These are phyloP conservation scores for Dicyrtomina minuta DNA, from an alignment of 2,888 invertebrate genomes.

Conservation along the genomic window DNA sequence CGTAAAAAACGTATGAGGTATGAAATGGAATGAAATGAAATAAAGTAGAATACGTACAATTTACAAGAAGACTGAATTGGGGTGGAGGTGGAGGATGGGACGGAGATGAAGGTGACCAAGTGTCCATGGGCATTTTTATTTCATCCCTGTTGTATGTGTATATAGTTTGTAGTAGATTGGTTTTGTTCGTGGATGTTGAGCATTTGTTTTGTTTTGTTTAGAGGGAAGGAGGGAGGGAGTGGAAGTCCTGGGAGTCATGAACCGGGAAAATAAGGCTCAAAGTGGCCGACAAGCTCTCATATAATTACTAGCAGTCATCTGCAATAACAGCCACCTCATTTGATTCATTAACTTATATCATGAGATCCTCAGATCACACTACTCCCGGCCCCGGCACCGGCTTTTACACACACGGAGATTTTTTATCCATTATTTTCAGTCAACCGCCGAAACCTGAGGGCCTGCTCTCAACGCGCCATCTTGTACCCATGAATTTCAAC, in stretches of 20 bases:
- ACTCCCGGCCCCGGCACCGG: too few species aligned
- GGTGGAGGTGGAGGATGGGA: neutral
- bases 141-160: too few species aligned
- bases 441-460: too few species aligned
- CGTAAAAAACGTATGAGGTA: too few species aligned
- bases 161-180: conserved; percentile 10
- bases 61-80: neutral
- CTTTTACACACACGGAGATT: too few species aligned
- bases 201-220: conserved; percentile 33
- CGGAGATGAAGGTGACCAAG: conserved; percentile 13
- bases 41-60: too few species aligned
- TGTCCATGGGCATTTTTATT: conserved; percentile 24
- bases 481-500: neutral
- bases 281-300: conserved; percentile 28
- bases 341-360: conserved; percentile 36
- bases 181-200: conserved; percentile 27
- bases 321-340: conserved; percentile 30
- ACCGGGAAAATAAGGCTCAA: conserved; percentile 23
- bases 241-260: conserved; percentile 22
- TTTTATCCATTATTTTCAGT: too few species aligned
- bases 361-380: conserved; percentile 9
- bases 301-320: conserved; percentile 34
- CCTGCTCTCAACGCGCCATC: neutral
- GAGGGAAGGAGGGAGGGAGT: conserved; percentile 27
- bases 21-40: too few species aligned